These are phyloP conservation scores for Ormia ochracea DNA, from an alignment of 2,888 invertebrate genomes.

Conservation along the genomic window DNA sequence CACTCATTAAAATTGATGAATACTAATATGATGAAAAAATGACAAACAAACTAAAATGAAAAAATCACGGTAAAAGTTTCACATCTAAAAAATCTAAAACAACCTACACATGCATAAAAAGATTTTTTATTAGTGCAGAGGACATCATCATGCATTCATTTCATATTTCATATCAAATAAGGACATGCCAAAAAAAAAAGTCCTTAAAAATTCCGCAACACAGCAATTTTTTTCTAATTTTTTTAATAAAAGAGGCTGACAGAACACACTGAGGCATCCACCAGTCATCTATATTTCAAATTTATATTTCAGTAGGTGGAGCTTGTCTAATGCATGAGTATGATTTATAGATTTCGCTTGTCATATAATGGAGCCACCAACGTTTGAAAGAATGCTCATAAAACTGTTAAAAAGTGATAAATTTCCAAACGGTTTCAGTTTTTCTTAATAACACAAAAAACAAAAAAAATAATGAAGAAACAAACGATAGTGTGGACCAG, in stretches of 20 bases:
- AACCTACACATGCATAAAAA: neutral
- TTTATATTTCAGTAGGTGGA: constrained; percentile 5
- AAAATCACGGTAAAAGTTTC: constrained; percentile 49
- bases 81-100: constrained; percentile 12
- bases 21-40: constrained; percentile 61
- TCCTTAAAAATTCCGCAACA: constrained; percentile 26
- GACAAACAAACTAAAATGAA: constrained; percentile 59
- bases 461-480: too few relatives aligned
- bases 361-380: constrained; percentile 12
- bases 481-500: too few relatives aligned
- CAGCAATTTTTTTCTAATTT: constrained; percentile 13
- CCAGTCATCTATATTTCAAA: constrained; percentile 19
- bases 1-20: constrained; percentile 64
- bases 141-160: constrained; percentile 48
- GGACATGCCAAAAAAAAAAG: constrained; percentile 29
- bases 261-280: constrained; percentile 48
- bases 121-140: constrained; percentile 26
- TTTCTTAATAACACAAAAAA: too few relatives aligned
- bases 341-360: constrained; percentile 47
- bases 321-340: constrained; percentile 41
- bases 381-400: neutral
- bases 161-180: constrained; percentile 55
- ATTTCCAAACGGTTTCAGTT: neutral
- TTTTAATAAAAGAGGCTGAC: constrained; percentile 36
- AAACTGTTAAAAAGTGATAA: neutral